Conservation (phyloP, 2,113 vertebrate genomes). For the Aegypius monachus region DNA sequence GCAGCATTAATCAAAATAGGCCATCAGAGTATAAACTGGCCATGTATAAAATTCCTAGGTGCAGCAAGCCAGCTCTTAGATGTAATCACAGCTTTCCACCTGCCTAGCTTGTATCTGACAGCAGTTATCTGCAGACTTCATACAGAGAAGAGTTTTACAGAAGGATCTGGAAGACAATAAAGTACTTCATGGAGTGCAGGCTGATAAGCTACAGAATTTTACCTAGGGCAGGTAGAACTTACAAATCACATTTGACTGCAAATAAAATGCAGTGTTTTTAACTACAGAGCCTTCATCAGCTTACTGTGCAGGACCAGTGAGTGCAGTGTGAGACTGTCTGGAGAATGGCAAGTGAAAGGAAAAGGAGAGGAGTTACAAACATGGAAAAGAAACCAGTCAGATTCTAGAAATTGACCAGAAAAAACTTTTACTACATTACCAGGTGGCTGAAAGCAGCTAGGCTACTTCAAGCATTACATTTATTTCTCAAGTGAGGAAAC, state of each 20-base stretch:
- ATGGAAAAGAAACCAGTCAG: background rate
- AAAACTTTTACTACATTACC: background rate
- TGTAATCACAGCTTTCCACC: constrained; percentile 36
- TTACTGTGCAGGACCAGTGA: background rate
- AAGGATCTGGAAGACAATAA: background rate
- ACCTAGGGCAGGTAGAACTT: background rate
- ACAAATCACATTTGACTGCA: background rate
- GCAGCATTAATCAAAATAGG: background rate
- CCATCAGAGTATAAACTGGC: background rate
- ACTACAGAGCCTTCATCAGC: background rate
- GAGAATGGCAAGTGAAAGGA: background rate
- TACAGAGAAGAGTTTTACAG: background rate
- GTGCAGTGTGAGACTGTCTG: background rate
- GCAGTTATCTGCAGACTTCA: background rate
- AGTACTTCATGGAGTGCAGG: background rate
- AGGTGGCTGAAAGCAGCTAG: background rate
- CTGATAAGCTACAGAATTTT: background rate
- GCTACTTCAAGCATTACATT: background rate
- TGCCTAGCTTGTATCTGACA: background rate
- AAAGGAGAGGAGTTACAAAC: background rate
- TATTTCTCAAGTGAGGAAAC: background rate
- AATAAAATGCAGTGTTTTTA: background rate
- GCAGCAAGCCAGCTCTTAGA: background rate
- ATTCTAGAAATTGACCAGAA: background rate
- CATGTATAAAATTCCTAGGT: background rate